Evolutionary conservation across 37 sponge, comb jelly and placozoan genomes (phyloP).

Genomic region (Dysidea cf. avara): DNA sequence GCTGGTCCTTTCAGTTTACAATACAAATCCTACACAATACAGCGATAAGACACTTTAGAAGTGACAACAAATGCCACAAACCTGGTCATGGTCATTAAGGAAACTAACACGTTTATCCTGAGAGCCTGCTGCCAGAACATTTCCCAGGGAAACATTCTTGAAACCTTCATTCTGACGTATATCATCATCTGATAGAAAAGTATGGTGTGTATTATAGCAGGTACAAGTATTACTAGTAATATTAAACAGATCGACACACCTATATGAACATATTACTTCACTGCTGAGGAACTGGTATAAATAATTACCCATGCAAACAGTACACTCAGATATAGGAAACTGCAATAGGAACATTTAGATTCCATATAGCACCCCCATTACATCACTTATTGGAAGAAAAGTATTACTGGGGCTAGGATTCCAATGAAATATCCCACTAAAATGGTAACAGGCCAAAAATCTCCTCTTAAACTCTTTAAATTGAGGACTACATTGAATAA

Average conservation of each 20-base stretch:
- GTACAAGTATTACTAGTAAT: neutral
- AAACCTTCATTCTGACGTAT: slow-evolving; percentile 91
- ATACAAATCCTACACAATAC: slow-evolving; percentile 60
- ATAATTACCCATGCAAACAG: neutral
- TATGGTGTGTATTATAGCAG: neutral
- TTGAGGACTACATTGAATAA: too few relatives aligned
- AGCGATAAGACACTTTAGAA: too few relatives aligned
- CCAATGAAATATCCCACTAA: too few relatives aligned
- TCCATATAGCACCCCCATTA: too few relatives aligned
- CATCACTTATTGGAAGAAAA: too few relatives aligned
- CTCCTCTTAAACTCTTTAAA: too few relatives aligned
- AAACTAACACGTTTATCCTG: slow-evolving; percentile 75
- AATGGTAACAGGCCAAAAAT: too few relatives aligned
- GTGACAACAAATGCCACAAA: too few relatives aligned
- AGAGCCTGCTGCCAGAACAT: slow-evolving; percentile 71
- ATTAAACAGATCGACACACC: neutral
- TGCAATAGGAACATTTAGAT: too few relatives aligned
- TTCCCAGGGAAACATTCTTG: slow-evolving; percentile 93
- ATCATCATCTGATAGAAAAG: slow-evolving; percentile 70
- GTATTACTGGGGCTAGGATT: too few relatives aligned
- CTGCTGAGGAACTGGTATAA: neutral
- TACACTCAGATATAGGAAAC: too few relatives aligned
- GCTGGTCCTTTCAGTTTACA: slow-evolving; percentile 50
- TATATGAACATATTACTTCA: neutral
- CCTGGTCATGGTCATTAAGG: slow-evolving; percentile 63